Evolutionary conservation across 92 coral and sea anemone species (phyloP).

Genomic region (Nematostella vectensis): DNA sequence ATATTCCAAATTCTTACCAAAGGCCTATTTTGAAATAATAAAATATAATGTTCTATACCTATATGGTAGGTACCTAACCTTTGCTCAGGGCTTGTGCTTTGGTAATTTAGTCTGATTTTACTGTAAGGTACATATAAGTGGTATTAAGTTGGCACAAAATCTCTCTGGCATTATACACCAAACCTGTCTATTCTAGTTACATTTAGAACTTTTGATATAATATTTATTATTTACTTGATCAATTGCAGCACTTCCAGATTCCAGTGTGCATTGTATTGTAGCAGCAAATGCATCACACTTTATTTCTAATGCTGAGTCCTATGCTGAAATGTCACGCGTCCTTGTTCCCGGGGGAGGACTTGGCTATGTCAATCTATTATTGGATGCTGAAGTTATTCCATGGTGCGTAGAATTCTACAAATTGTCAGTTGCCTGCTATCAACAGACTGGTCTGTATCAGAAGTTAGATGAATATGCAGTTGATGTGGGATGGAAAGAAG

Average conservation of each 20-base stretch:
- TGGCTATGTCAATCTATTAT: background rate
- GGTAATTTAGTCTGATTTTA: no score
- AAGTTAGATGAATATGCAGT: background rate
- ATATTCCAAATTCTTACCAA: no score
- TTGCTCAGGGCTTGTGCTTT: no score
- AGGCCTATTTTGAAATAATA: no score
- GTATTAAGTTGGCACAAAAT: no score
- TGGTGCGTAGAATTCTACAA: constrained; percentile 2
- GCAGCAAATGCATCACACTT: constrained; percentile 1
- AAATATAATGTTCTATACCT: no score
- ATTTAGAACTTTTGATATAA: no score
- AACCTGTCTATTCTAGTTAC: no score
- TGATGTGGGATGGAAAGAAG: constrained; percentile 2
- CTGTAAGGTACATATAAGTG: no score
- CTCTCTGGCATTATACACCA: no score
- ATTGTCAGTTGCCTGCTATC: background rate
- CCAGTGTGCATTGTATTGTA: constrained; percentile 6
- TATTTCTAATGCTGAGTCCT: constrained; percentile 2
- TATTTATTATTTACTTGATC: no score
- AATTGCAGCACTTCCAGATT: constrained; percentile 10
- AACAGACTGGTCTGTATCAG: background rate
- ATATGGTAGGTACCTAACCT: no score
- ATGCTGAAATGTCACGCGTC: constrained; percentile 11
- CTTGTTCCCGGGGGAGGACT: constrained; percentile 6
- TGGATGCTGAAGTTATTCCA: background rate